Base-by-base conservation (phyloP, 64 coral and sea anemone genomes). In the Orbicella faveolata region DNA sequence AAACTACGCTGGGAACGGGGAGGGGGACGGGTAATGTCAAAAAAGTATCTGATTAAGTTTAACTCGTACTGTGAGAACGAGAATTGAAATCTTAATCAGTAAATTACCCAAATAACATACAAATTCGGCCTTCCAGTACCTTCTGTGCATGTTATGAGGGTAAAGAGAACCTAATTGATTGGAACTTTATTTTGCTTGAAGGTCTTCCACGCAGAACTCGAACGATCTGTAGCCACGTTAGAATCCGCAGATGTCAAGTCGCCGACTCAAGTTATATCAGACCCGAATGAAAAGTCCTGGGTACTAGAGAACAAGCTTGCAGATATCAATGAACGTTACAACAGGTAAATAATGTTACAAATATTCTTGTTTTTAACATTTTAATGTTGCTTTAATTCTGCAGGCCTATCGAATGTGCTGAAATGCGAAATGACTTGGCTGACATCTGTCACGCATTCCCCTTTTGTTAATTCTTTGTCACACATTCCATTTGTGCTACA, bases 261-360 rank as follows among this genome's bases (percentile, higher is more conserved):
- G 6, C 80, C 89, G 1, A 69, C 86, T 19, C 84, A 83, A 41
- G 84, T 83, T 74, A 91, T 93, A 16, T 74, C 89, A 68, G 89
- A 93, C 65, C 94, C 97, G 6, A 92, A 96, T 76, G 97, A 99
- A 78, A 95, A 99, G 84, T 99, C 97, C 89, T 99, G 97, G 97
- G 97, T 95, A 77, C 97, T 99, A 96, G 97, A 99, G 63, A 99
- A 99, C 78, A 99, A 99, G 73, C 97, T 99, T 52, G 92, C 97
- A 0, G 97, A 99, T 48, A 99, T 99, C 80, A 99, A 99, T 75
- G 97, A 99, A 48, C 91, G 97, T 0, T 99, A 99, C 84, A 99
- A 87, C 62, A 92, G 97, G 82, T 85, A 73, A 70, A 52, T 19
- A 72, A 4, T 13, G 11, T 4, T 23, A 20, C 63, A 17, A 20